Base-by-base conservation (phyloP, 2,797 vertebrate genomes). In the Sebastes hubbsi region DNA sequence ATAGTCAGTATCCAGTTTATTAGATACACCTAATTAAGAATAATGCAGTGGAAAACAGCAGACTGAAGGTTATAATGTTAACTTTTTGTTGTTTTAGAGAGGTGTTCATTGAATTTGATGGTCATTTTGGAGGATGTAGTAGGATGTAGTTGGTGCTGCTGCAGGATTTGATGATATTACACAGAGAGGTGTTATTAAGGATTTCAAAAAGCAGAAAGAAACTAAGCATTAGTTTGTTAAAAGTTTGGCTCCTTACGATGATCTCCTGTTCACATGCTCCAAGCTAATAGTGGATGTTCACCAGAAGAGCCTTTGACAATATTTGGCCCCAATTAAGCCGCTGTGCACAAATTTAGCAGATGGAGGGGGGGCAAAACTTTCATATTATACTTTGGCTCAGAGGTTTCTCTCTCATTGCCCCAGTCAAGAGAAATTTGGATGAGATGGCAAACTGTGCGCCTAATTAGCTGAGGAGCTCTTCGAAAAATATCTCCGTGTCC, bases 261-360 rank as follows among this genome's bases (percentile, higher is more conserved):
- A 87, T 87, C 85, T 88, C 69, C 78, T 72, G 80, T 77, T 88
- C 85, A 75, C 78, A 75, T 27, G 42, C 83, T 89, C 60, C 30
- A 66, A 77, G 83, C 84, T 89, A 88, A 88, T 71, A 64, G 69
- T 72, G 79, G 83, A 89, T 71, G 81, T 85, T 92, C 85, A 83
- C 76, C 8, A 80, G 78, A 74, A 75, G 89, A 86, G 20, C 68
- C 87, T 90, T 71, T 94, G 93, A 93, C 93, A 91, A 90, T 90
- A 91, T 86, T 91, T 92, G 92, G 90, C 87, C 86, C 92, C 91
- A 93, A 93, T 93, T 94, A 93, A 93, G 91, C 78, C 84, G 81
- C 79, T 58, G 86, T 84, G 91, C 82, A 55, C 87, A 87, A 85
- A 91, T 89, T 75, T 80, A 88, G 78, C 88, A 92, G 93, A 90